Evolutionary conservation across 2,797 vertebrate species (phyloP), one percentile per base, ranked within the genome.

Genomic region (Steatocranus sp.): DNA sequence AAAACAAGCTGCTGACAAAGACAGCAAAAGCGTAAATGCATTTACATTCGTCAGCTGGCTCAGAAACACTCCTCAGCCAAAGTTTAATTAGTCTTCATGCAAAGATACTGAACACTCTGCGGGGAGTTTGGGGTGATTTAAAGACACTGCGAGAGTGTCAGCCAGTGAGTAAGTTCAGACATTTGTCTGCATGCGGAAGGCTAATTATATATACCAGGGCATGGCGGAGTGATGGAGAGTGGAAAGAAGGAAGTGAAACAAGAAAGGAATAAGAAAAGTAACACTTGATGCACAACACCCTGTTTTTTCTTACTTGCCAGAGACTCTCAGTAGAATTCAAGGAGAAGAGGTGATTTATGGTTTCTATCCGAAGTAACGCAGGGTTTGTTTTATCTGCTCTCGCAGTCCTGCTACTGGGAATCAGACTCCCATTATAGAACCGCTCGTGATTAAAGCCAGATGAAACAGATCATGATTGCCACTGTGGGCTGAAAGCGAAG

Each of bases 341-440:
- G 51, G 70, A 70, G 75, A 5, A 81, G 83, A 68, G 25, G 58
- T 91, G 91, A 92, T 93, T 93, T 91, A 88, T 93, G 81, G 81
- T 81, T 41, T 87, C 85, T 4, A 78, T 91, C 78, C 48, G 43
- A 89, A 91, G 83, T 68, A 85, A 92, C 48, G 87, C 80, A 8
- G 36, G 32, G 50, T 76, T 83, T 81, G 79, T 90, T 88, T 92
- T 84, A 93, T 91, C 78, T 49, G 4, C 85, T 89, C 63, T 79
- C 34, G 3, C 82, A 78, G 83, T 53, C 56, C 86, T 75, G 43
- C 81, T 49, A 75, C 75, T 83, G 90, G 80, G 82, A 92, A 83
- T 91, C 86, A 75, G 49, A 88, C 46, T 88, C 76, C 90, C 82
- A 85, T 85, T 87, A 84, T 25, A 73, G 79, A 85, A 83, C 4